These are phyloP conservation scores for Eulemur coronatus DNA, from an alignment of 2,797 vertebrate species.

Conservation along the genomic window DNA sequence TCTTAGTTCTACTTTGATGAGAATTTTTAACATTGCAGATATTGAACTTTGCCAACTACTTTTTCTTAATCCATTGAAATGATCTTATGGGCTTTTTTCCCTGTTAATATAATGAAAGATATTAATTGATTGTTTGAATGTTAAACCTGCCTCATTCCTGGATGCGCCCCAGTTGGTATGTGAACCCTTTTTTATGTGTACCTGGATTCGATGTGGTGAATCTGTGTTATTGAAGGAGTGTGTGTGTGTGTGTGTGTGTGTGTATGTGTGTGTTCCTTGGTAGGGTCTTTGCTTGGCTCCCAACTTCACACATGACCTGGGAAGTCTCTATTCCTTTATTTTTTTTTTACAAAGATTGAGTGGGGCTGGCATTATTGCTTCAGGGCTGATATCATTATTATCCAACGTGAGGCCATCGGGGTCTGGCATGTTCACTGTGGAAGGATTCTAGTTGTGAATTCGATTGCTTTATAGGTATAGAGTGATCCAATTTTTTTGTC, in stretches of 20 bases:
- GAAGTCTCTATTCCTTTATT: no score
- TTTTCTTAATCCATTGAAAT: not conserved
- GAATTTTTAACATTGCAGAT: not conserved
- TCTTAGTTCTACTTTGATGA: not conserved
- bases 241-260: no score
- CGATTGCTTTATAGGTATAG: not conserved
- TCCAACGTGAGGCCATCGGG: not conserved
- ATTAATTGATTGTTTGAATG: not conserved
- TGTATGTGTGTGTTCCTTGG: not conserved
- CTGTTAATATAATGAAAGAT: not conserved
- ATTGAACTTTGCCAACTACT: not conserved
- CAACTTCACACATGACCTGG: not conserved
- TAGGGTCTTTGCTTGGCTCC: not conserved
- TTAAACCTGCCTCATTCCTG: not conserved
- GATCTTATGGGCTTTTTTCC: not conserved
- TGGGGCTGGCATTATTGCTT: accelerated
- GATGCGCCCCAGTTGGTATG: no score
- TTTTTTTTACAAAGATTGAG: not conserved
- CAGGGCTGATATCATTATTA: no score
- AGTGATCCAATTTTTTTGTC: not conserved
- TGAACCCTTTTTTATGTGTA: not conserved
- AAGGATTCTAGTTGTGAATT: not conserved
- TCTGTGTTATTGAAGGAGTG: no score
- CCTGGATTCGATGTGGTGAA: not conserved
- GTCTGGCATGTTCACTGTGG: not conserved